A percentile compares a stretch with the other conserved stretches of the same genome.
Evolutionary conservation across 2,797 vertebrate species (phyloP).

Genomic region (Enoplosus armatus): DNA sequence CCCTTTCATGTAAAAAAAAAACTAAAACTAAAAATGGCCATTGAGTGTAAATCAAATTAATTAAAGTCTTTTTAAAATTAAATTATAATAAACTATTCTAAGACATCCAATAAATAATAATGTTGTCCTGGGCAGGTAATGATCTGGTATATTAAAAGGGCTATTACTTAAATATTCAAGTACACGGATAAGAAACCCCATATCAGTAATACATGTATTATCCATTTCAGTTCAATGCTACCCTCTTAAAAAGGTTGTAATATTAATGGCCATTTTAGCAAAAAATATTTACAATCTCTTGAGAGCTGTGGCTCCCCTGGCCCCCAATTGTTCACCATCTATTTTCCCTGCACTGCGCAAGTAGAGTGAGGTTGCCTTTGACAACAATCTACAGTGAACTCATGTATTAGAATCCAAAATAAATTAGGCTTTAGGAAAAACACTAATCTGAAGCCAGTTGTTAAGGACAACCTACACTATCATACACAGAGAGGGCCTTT

Average conservation of each 20-base stretch:
- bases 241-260: slow-evolving; percentile 3
- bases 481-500: slow-evolving; percentile 1
- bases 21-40: background rate
- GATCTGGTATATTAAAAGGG: background rate
- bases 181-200: slow-evolving; percentile 8
- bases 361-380: slow-evolving; percentile 22
- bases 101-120: background rate
- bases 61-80: slow-evolving; percentile 2
- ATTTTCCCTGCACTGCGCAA: slow-evolving; percentile 10
- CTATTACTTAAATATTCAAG: slow-evolving; percentile 16
- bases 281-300: slow-evolving; percentile 59
- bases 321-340: slow-evolving; percentile 14
- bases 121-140: background rate
- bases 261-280: slow-evolving; percentile 1
- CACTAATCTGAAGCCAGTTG: slow-evolving; percentile 40
- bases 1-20: slow-evolving; percentile 14
- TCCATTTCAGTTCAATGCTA: background rate
- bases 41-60: background rate
- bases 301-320: slow-evolving; percentile 37
- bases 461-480: slow-evolving; percentile 32
- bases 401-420: slow-evolving; percentile 38
- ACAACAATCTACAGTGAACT: slow-evolving; percentile 35
- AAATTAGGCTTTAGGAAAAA: slow-evolving; percentile 42
- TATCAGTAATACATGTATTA: background rate
- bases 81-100: background rate